phyloP scores from a whole-genome alignment of 2,113 vertebrate genomes.

The Amphilophus citrinellus region DNA sequence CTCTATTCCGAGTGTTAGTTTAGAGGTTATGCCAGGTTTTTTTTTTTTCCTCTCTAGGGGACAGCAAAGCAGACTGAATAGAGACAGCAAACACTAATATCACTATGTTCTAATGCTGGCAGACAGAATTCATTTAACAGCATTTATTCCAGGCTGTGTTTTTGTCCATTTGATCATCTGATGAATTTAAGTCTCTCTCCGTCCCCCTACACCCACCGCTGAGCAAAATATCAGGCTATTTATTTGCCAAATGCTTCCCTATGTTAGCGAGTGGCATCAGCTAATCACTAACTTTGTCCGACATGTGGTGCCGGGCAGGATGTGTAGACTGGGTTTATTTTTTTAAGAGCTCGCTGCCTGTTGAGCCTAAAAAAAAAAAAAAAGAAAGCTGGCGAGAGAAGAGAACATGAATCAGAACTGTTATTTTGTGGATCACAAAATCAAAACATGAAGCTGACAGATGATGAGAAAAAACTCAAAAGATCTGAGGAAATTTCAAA shows the following conservation, averaged over 20 bases:
- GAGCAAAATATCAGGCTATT: neutral
- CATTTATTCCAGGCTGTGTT: neutral
- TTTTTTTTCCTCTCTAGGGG: neutral
- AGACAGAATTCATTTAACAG: neutral
- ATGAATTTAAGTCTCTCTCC: neutral
- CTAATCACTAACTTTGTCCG: neutral
- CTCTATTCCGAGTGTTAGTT: neutral
- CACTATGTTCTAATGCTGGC: neutral
- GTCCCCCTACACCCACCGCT: neutral
- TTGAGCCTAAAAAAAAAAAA: neutral
- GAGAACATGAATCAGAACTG: neutral
- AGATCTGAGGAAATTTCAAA: neutral
- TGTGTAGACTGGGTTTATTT: neutral
- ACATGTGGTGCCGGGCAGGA: neutral
- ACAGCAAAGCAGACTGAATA: neutral
- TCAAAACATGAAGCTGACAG: constrained; percentile 7
- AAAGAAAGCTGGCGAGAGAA: neutral
- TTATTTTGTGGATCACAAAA: neutral
- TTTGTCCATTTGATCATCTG: constrained; percentile 6
- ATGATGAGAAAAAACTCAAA: neutral
- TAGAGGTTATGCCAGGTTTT: neutral
- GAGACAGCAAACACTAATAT: neutral
- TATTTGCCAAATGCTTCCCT: constrained; percentile 6
- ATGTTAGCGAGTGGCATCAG: neutral
- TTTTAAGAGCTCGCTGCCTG: neutral